Conservation (phyloP, 2,113 vertebrate genomes). For the Neodontobutis hainanensis region DNA sequence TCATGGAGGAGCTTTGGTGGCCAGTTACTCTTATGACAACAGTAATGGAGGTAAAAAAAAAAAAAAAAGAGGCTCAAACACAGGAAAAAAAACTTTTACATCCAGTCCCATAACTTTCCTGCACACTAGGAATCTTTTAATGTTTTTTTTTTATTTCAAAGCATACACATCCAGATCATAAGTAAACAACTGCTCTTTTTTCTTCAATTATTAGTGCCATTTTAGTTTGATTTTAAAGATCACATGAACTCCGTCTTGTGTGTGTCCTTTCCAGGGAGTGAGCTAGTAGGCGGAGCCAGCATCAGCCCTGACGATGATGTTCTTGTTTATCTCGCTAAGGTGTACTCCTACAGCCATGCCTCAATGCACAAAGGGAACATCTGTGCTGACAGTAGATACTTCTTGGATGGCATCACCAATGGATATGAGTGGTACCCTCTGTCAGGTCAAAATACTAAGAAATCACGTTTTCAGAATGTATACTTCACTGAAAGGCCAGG, state of each 20-base stretch:
- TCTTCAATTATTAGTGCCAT: background rate
- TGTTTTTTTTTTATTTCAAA: too few species aligned
- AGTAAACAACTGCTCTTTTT: background rate
- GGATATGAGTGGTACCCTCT: slow-evolving; percentile 91
- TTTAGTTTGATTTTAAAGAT: background rate
- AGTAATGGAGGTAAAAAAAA: slow-evolving; percentile 79
- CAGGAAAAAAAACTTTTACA: background rate
- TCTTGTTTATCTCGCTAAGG: slow-evolving; percentile 87
- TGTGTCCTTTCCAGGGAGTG: slow-evolving; percentile 57
- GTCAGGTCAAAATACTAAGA: slow-evolving; percentile 75
- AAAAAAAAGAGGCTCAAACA: background rate
- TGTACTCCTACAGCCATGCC: slow-evolving; percentile 85
- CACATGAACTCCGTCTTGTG: background rate
- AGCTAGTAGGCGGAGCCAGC: slow-evolving; percentile 74
- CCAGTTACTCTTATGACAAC: slow-evolving; percentile 94
- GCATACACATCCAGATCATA: too few species aligned
- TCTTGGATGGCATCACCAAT: slow-evolving; percentile 86
- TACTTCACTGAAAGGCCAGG: too few species aligned
- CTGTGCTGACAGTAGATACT: slow-evolving; percentile 75
- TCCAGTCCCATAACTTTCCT: too few species aligned
- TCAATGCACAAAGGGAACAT: slow-evolving; percentile 78
- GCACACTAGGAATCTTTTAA: too few species aligned
- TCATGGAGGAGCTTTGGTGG: slow-evolving; percentile 92
- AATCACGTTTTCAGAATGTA: too few species aligned
- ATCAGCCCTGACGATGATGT: slow-evolving; percentile 87